A percentile compares a stretch with the other conserved stretches of the same genome.
phyloP scores from a whole-genome alignment of 2,888 invertebrate species.

The Calameuta filiformis region DNA sequence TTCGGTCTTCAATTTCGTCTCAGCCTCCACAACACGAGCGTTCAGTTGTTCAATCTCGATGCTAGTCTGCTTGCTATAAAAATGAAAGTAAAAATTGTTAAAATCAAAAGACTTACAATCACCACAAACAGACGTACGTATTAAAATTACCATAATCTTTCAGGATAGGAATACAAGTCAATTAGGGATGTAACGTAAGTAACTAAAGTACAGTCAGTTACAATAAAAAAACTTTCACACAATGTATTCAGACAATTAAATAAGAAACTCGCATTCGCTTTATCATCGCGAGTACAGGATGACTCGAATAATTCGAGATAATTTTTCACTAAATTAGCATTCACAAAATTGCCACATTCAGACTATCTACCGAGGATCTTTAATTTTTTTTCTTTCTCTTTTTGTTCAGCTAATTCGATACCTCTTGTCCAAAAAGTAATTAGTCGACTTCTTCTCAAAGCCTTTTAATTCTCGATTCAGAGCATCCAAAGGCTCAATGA shows the following conservation, averaged over 20 bases:
- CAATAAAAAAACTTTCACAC: background rate
- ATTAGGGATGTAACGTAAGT: background rate
- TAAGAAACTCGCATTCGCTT: background rate
- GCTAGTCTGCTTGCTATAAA: slow-evolving; percentile 91
- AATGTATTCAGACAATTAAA: background rate
- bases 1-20: slow-evolving; percentile 95
- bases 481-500: slow-evolving; percentile 71
- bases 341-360: background rate
- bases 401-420: slow-evolving; percentile 52
- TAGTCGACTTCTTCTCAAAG: slow-evolving; percentile 73
- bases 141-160: background rate
- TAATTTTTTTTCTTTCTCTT: background rate
- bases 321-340: background rate
- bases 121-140: background rate
- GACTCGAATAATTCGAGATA: background rate
- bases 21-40: slow-evolving; percentile 95
- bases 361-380: background rate
- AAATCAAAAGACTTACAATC: background rate
- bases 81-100: background rate
- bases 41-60: slow-evolving; percentile 97
- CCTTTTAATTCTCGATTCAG: slow-evolving; percentile 74
- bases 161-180: background rate
- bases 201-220: background rate
- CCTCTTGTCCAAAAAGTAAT: slow-evolving; percentile 75
- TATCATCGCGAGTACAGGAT: background rate